These are phyloP conservation scores for Centropyge bicolor DNA, from an alignment of 2,797 vertebrate species.

Conservation along the genomic window DNA sequence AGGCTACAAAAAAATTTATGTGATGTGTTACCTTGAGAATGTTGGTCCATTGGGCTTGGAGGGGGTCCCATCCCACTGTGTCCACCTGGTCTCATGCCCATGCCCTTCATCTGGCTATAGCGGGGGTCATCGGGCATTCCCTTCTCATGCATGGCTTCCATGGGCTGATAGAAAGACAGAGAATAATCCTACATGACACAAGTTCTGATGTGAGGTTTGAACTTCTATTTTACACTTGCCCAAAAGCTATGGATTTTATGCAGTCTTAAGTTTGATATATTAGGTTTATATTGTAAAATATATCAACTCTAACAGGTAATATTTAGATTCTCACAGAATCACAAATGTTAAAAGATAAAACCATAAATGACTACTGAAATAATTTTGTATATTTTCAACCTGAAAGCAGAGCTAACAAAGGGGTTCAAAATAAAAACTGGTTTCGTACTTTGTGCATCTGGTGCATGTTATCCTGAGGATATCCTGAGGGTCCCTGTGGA, in stretches of 20 bases:
- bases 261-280: neutral
- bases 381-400: neutral
- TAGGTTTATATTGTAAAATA: neutral
- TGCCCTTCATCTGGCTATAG: slow-evolving; percentile 93
- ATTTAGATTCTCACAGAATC: neutral
- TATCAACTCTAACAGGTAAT: neutral
- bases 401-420: neutral
- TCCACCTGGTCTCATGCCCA: slow-evolving; percentile 90
- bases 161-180: slow-evolving; percentile 82
- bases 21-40: slow-evolving; percentile 92
- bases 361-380: rapidly evolving
- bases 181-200: neutral
- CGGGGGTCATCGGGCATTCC: slow-evolving; percentile 92
- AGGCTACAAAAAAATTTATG: neutral
- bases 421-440: rapidly evolving
- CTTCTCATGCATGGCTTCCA: slow-evolving; percentile 96
- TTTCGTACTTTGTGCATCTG: slow-evolving; percentile 93
- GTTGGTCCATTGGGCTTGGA: slow-evolving; percentile 97
- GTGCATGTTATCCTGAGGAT: slow-evolving; percentile 95
- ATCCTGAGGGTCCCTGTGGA: slow-evolving; percentile 91
- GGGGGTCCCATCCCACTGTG: slow-evolving; percentile 95
- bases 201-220: neutral
- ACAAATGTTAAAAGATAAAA: neutral
- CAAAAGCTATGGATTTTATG: neutral
- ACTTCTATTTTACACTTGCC: neutral